These are phyloP conservation scores for Drosophila planitibia DNA, from an alignment of 2,888 invertebrate genomes.

Conservation along the genomic window DNA sequence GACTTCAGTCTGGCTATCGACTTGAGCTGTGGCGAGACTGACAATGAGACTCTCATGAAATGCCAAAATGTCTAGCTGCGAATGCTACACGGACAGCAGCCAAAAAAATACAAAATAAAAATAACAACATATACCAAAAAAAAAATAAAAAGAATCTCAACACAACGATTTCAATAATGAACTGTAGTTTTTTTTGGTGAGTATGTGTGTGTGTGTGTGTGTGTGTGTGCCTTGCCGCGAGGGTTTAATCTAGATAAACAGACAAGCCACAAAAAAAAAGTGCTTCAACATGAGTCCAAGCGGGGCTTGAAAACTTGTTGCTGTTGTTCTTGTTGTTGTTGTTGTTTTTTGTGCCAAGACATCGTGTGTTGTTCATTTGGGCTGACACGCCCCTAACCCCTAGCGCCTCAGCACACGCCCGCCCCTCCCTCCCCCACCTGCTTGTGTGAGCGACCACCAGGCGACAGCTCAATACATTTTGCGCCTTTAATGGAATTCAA, in stretches of 20 bases:
- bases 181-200: conserved; percentile 61
- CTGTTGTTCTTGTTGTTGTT: conserved; percentile 27
- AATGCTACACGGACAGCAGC: conserved; percentile 61
- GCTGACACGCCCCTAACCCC: conserved; percentile 52
- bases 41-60: conserved; percentile 73
- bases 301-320: conserved; percentile 54
- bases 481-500: conserved; percentile 82
- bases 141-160: conserved; percentile 36
- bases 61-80: conserved; percentile 81
- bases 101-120: conserved; percentile 33
- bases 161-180: conserved; percentile 81
- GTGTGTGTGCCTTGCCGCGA: conserved; percentile 58
- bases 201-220: conserved; percentile 16
- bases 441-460: conserved; percentile 37
- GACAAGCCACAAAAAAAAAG: conserved; percentile 55
- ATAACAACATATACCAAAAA: conserved; percentile 1
- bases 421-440: neutral
- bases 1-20: conserved; percentile 39
- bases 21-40: conserved; percentile 50
- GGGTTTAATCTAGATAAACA: conserved; percentile 81
- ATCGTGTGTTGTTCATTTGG: conserved; percentile 64
- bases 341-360: conserved; percentile 37
- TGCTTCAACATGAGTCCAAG: conserved; percentile 63
- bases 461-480: conserved; percentile 74
- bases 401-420: conserved; percentile 26